A percentile compares a stretch with the other conserved stretches of the same genome.
Conservation (phyloP, 1,140 invertebrate genomes). For the Psilanteris sp. region DNA sequence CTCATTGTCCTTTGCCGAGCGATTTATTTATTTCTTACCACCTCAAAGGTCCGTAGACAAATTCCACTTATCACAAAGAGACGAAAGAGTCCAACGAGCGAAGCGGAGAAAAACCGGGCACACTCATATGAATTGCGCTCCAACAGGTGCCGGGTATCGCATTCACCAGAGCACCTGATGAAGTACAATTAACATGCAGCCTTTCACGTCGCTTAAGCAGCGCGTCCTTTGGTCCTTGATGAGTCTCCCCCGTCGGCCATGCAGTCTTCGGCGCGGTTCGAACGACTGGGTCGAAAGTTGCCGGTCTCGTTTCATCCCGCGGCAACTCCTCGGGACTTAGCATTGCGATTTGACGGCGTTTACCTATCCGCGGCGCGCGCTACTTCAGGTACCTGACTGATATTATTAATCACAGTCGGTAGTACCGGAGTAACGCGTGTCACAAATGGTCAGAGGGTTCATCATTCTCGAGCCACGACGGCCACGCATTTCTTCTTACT, state of each 20-base stretch:
- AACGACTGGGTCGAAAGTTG: too few species aligned
- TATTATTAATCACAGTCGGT: slow-evolving; percentile 82
- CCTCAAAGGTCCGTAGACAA: too few species aligned
- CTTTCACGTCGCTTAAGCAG: slow-evolving; percentile 57
- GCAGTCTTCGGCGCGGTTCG: too few species aligned
- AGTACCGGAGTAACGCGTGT: slow-evolving; percentile 87
- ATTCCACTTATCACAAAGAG: too few species aligned
- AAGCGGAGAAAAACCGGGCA: slow-evolving; percentile 69
- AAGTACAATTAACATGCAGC: slow-evolving; percentile 97
- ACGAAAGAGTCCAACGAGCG: not conserved
- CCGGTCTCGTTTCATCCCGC: too few species aligned
- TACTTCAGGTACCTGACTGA: slow-evolving; percentile 99
- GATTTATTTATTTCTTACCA: too few species aligned
- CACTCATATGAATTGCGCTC: slow-evolving; percentile 90
- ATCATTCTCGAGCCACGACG: too few species aligned
- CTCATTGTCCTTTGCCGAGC: too few species aligned
- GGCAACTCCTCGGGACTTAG: too few species aligned
- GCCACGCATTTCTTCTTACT: too few species aligned
- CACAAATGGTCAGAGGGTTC: too few species aligned
- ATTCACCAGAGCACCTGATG: slow-evolving; percentile 98
- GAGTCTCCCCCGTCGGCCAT: too few species aligned
- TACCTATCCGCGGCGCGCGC: slow-evolving; percentile 88
- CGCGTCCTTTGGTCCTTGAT: not conserved
- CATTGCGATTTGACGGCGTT: slow-evolving; percentile 27
- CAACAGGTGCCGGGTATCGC: slow-evolving; percentile 95